Evolutionary conservation across 1,140 invertebrate species (phyloP).

Genomic region (Drosophila novamexicana): DNA sequence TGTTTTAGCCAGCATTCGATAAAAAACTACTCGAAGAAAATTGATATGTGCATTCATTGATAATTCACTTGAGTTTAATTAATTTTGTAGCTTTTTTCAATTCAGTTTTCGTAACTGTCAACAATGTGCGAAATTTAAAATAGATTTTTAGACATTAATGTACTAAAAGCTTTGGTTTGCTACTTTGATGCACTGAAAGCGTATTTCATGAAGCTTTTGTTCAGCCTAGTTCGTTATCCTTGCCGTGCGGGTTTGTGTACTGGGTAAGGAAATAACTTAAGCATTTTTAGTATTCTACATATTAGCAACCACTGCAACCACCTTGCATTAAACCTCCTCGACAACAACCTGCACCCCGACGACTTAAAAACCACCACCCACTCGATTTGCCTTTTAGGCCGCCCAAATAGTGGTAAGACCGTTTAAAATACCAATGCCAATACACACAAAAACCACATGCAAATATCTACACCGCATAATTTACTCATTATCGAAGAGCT

Average conservation of each 20-base stretch:
- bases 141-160: not conserved
- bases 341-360: no score
- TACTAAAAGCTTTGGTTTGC: not conserved
- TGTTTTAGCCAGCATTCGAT: not conserved
- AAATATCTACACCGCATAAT: no score
- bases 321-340: no score
- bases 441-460: no score
- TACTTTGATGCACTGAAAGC: not conserved
- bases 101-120: not conserved
- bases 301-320: no score
- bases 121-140: not conserved
- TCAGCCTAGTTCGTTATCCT: not conserved
- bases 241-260: constrained; percentile 26
- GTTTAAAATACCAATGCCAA: no score
- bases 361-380: no score
- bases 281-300: not conserved
- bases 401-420: no score
- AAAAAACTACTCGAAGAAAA: no score
- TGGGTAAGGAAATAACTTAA: constrained; percentile 11
- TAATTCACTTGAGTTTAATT: not conserved
- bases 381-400: no score
- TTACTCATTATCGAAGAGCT: no score
- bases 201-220: constrained; percentile 23
- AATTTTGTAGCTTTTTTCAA: not conserved
- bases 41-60: no score